Evolutionary conservation across 2,113 vertebrate species (phyloP).

Genomic region (Monarcha castaneiventris): DNA sequence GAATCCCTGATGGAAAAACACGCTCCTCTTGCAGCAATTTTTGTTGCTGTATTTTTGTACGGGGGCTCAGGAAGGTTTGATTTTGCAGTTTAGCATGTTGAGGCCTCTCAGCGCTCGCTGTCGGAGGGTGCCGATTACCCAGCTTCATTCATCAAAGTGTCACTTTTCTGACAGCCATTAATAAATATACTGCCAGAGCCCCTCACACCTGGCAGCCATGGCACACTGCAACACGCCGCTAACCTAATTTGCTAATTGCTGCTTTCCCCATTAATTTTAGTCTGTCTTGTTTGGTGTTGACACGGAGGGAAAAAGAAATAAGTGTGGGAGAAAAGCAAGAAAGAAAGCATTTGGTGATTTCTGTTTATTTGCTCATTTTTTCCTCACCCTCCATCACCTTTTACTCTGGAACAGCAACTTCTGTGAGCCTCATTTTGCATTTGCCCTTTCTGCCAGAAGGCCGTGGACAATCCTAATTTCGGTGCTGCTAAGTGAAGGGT

Average conservation of each 20-base stretch:
- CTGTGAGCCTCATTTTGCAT: background rate
- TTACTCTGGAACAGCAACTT: conserved; percentile 20
- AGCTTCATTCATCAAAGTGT: conserved; percentile 99
- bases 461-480: background rate
- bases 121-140: conserved; percentile 96
- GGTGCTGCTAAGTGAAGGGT: background rate
- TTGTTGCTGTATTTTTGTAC: conserved; percentile 35
- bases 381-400: background rate
- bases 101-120: conserved; percentile 94
- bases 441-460: background rate
- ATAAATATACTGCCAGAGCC: conserved; percentile 99
- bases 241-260: conserved; percentile 99
- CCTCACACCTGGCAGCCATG: conserved; percentile 94
- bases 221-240: conserved; percentile 87
- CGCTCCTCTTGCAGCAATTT: background rate
- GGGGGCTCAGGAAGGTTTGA: conserved; percentile 71
- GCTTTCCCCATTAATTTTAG: conserved; percentile 95
- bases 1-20: background rate
- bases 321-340: conserved; percentile 61
- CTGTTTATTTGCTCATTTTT: background rate
- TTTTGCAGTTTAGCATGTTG: conserved; percentile 88
- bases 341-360: conserved; percentile 59
- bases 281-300: conserved; percentile 92
- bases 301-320: conserved; percentile 74
- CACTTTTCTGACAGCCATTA: conserved; percentile 98